phyloP scores from a whole-genome alignment of 2,888 invertebrate genomes.

The Meteorus colon region DNA sequence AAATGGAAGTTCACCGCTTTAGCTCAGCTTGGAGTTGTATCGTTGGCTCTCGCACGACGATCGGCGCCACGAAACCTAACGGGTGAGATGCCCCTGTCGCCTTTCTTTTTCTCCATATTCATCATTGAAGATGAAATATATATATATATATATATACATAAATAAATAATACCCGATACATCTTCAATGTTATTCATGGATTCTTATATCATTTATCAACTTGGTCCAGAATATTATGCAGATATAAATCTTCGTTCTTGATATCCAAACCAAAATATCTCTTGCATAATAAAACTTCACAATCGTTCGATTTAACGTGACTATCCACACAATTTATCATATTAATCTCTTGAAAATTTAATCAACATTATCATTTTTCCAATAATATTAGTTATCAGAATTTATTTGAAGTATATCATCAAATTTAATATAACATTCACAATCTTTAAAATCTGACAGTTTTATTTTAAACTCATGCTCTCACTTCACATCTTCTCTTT shows the following conservation, averaged over 20 bases:
- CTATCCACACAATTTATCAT: too few relatives aligned
- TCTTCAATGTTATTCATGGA: neutral
- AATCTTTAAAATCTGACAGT: too few relatives aligned
- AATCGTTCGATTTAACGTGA: too few relatives aligned
- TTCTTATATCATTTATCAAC: neutral
- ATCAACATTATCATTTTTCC: too few relatives aligned
- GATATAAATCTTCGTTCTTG: neutral
- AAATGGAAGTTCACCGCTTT: constrained; percentile 25
- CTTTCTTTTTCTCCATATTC: constrained; percentile 19
- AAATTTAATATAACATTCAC: too few relatives aligned
- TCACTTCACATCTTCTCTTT: neutral
- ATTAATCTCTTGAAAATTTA: too few relatives aligned
- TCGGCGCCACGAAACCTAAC: constrained; percentile 29
- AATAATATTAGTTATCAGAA: too few relatives aligned
- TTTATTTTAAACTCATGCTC: too few relatives aligned
- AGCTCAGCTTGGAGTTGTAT: constrained; percentile 23
- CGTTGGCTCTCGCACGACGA: constrained; percentile 5
- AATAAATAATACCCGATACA: neutral
- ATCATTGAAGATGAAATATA: neutral
- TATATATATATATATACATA: neutral
- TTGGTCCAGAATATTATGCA: neutral
- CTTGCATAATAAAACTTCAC: too few relatives aligned
- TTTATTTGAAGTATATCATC: too few relatives aligned
- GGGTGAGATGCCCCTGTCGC: constrained; percentile 27
- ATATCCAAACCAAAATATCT: too few relatives aligned